Evolutionary conservation across 2,797 vertebrate species (phyloP), one percentile per base, ranked within the genome.

Genomic region (Chromobotia macracanthus): DNA sequence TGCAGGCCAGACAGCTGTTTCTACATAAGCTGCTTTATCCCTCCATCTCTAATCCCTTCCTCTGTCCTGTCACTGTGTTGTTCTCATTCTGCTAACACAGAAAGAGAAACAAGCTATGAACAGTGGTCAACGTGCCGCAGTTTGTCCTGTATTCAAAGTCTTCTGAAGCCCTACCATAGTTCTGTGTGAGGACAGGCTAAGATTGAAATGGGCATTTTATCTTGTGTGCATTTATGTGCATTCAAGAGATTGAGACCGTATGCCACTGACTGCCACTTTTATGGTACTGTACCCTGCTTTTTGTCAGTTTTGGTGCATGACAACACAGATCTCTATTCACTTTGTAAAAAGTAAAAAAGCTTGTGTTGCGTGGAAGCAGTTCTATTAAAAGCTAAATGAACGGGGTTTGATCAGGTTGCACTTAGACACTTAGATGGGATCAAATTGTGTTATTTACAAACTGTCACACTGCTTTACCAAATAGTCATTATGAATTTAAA

Each of bases 11-110:
- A 69, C 85, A 79, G 77, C 83, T 73, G 50, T 76, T 80, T 44
- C 15, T 72, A 74, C 56, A 69, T 82, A 80, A 85, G 35, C 31
- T 67, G 67, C 50, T 79, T 82, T 80, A 83, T 80, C 51, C 28
- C 25, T 77, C 48, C n/a, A 61, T 63, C 66, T 82, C 61, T 82
- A 86, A 84, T 84, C 76, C n/a, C n/a, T n/a, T 72, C 44, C 46
- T 28, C 64, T 66, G 28, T 31, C 56, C 67, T 25, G 15, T 56
- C 28, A 23, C 18, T 15, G 9, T 55, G 15, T 61, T 38, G 44
- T 35, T 38, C n/a, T 53, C 21, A 25, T 51, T 25, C 12, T 60
- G 13, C 25, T 16, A n/a, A 74, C 28, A 38, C 25, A n/a, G 13
- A 61, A 69, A 18, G 41, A 70, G 19, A 11, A 25, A 41, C 28